Evolutionary conservation across 2,888 invertebrate species (phyloP), one percentile per base, ranked within the genome.

Genomic region (Lasioglossum calceatum): DNA sequence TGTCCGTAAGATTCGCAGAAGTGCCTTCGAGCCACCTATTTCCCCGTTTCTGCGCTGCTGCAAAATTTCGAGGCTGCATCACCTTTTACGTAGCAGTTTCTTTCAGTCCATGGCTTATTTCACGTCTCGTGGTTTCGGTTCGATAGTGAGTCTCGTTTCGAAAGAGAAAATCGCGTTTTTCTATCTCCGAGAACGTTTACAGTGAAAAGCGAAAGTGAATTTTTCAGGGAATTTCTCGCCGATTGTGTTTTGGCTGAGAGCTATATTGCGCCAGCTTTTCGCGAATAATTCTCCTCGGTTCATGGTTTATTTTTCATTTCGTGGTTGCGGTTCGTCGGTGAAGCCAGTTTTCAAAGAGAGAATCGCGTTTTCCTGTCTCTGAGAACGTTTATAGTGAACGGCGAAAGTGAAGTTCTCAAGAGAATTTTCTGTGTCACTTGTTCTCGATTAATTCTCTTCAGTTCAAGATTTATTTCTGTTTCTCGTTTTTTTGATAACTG

Each of bases 21-120:
- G 64, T 67, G 50, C 39, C 67, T 81, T 54, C 36, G 39, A 64
- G 39, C 54, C 77, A 61, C 36, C 12, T 39, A 27, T 54, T 50
- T 27, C 12, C 27, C 19, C 19, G 27, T n/a, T n/a, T 4, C n/a
- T 23, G 19, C 16, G 36, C 23, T 23, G 39, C 16, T 70, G 36
- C n/a, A 19, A 27, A 42, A 79, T 74, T 77, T 70, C 12, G 64
- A 42, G 36, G 16, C 32, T 36, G 44, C n/a, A 14, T 16, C 42
- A 12, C 8, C 39, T 10, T 67, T 77, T 50, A 3, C 67, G 8
- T 16, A 16, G 5, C 8, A 32, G 16, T 32, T 67, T 36, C 23
- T 61, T 19, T 14, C 14, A n/a, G 16, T 10, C 36, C 36, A 32
- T 2, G 16, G 79, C 23, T 67, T 10, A 19, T 54, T 81, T 58